These are phyloP conservation scores for Pempheris klunzingeri DNA, from an alignment of 2,797 vertebrate genomes.

Conservation along the genomic window DNA sequence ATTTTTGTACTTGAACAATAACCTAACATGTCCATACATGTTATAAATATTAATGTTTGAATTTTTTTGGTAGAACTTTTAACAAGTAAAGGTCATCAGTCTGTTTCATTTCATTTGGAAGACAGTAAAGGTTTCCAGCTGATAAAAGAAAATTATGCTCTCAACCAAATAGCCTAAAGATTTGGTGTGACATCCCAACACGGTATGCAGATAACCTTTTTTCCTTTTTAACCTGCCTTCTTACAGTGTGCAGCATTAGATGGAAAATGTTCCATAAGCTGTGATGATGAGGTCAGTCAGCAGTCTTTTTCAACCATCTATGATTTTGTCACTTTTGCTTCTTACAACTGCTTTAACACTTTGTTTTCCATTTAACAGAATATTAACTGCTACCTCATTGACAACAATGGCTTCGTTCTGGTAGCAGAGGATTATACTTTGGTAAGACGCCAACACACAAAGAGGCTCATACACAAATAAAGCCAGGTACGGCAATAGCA, in stretches of 20 bases:
- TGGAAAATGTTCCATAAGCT: conserved; percentile 96
- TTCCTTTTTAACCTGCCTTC: conserved; percentile 17
- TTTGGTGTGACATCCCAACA: conserved; percentile 1
- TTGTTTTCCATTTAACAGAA: conserved; percentile 76
- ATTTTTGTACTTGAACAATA: neutral
- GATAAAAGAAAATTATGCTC: conserved; percentile 2
- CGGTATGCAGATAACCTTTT: neutral
- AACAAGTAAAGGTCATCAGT: conserved; percentile 10
- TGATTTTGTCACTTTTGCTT: neutral
- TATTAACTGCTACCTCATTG: conserved; percentile 95
- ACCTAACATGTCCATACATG: neutral
- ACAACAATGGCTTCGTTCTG: conserved; percentile 96
- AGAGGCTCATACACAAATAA: neutral
- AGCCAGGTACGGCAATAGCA: neutral
- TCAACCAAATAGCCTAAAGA: neutral
- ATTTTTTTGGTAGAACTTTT: neutral
- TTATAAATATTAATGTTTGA: neutral
- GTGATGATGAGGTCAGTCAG: conserved; percentile 93
- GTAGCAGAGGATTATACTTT: conserved; percentile 93
- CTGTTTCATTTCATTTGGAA: neutral
- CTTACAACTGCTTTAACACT: neutral
- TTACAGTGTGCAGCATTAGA: conserved; percentile 94
- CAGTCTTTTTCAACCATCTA: neutral
- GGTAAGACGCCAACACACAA: conserved; percentile 74
- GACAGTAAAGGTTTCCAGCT: conserved; percentile 13